A percentile compares a stretch with the other conserved stretches of the same genome.
phyloP scores from a whole-genome alignment of 2,113 vertebrate species.

The Megaceryle torquata region DNA sequence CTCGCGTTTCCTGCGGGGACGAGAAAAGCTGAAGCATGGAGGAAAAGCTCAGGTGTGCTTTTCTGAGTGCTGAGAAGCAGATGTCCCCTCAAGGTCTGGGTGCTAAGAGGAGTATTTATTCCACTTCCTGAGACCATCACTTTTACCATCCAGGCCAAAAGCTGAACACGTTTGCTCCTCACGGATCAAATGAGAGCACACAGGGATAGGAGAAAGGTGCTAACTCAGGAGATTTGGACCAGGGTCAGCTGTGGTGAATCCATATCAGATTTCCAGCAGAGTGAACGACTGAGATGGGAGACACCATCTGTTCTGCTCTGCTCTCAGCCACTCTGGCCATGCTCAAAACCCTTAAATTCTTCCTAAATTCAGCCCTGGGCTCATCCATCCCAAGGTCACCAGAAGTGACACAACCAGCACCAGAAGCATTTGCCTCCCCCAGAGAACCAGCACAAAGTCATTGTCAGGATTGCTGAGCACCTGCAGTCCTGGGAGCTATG shows the following conservation, averaged over 20 bases:
- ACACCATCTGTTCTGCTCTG: neutral
- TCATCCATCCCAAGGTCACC: neutral
- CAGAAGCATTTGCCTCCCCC: neutral
- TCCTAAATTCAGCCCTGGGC: neutral
- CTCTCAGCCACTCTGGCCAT: neutral
- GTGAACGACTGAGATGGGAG: neutral
- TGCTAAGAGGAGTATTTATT: neutral
- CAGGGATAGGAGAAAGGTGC: neutral
- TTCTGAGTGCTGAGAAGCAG: neutral
- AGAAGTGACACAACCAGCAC: neutral
- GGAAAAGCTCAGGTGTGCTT: rapidly evolving
- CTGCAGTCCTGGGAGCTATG: neutral
- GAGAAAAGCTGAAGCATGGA: neutral
- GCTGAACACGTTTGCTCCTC: neutral
- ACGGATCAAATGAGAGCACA: neutral
- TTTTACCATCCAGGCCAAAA: neutral
- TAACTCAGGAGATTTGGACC: neutral
- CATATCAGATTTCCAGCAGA: neutral
- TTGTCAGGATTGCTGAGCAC: neutral
- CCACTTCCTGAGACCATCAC: too few species aligned
- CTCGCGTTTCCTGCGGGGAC: neutral
- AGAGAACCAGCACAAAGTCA: neutral
- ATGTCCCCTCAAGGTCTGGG: neutral
- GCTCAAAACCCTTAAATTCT: neutral
- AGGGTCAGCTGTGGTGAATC: neutral